Conservation (phyloP, 2,888 invertebrate genomes). For the Fabriciana adippe region DNA sequence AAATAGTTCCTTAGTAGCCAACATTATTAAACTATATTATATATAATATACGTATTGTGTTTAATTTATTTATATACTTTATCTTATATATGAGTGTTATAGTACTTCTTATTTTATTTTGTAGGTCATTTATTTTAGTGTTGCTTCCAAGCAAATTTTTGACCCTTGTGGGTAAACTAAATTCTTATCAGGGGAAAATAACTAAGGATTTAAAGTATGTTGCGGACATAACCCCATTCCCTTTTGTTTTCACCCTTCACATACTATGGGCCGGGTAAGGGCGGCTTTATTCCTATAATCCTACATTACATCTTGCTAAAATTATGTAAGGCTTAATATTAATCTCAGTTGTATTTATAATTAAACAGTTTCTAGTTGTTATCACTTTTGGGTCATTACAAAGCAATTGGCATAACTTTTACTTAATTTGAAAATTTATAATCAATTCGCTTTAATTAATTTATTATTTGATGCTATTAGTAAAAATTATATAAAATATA, state of each 20-base stretch:
- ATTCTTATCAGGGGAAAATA: slow-evolving; percentile 13
- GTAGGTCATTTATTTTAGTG: too few relatives aligned
- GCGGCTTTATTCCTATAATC: slow-evolving; percentile 11
- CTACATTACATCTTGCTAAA: slow-evolving; percentile 14
- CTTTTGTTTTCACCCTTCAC: slow-evolving; percentile 10
- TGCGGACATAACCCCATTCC: slow-evolving; percentile 6
- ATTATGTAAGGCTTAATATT: slow-evolving; percentile 8
- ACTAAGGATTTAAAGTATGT: slow-evolving; percentile 17
- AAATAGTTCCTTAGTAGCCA: slow-evolving; percentile 9
- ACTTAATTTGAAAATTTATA: too few relatives aligned
- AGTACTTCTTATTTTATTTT: too few relatives aligned
- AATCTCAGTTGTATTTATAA: not conserved
- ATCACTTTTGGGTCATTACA: not conserved
- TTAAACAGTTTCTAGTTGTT: not conserved
- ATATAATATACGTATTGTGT: not conserved
- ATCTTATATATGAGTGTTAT: too few relatives aligned
- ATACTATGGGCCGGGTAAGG: slow-evolving; percentile 1
- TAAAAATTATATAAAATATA: too few relatives aligned
- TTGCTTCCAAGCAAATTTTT: not conserved
- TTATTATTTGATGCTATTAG: too few relatives aligned
- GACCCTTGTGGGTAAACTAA: slow-evolving; percentile 3
- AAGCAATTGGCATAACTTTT: too few relatives aligned
- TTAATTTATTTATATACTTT: too few relatives aligned
- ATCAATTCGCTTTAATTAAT: too few relatives aligned
- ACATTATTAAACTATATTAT: not conserved